Evolutionary conservation across 2,888 invertebrate species (phyloP).

Genomic region (Exocentrus adspersus): DNA sequence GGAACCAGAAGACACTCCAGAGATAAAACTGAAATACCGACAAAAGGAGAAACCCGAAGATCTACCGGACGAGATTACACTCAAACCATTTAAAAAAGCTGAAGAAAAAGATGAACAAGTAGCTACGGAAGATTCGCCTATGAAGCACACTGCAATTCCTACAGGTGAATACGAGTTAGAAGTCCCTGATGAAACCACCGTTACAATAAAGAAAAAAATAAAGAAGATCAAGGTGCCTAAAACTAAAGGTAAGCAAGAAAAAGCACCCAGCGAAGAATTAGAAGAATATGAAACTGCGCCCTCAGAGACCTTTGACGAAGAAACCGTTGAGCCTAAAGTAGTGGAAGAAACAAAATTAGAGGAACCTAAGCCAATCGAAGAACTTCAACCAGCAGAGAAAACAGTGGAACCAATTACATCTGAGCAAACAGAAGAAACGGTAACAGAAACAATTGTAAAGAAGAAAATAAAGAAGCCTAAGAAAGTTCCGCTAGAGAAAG

Average conservation of each 20-base stretch:
- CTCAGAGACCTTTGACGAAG: slow-evolving; percentile 44
- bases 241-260: slow-evolving; percentile 50
- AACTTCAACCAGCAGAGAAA: slow-evolving; percentile 20
- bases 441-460: slow-evolving; percentile 48
- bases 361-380: slow-evolving; percentile 16
- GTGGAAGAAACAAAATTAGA: neutral
- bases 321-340: neutral
- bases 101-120: slow-evolving; percentile 53
- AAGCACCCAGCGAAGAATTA: slow-evolving; percentile 42
- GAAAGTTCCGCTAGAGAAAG: slow-evolving; percentile 29
- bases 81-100: slow-evolving; percentile 58
- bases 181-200: slow-evolving; percentile 41
- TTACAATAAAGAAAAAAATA: slow-evolving; percentile 48
- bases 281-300: slow-evolving; percentile 40
- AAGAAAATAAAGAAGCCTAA: slow-evolving; percentile 43
- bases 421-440: slow-evolving; percentile 49
- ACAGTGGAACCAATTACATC: slow-evolving; percentile 30
- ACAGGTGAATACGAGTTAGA: slow-evolving; percentile 46
- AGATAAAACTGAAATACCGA: slow-evolving; percentile 59
- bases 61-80: slow-evolving; percentile 55
- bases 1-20: slow-evolving; percentile 59
- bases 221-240: slow-evolving; percentile 48
- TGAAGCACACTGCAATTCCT: slow-evolving; percentile 42
- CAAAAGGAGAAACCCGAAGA: slow-evolving; percentile 56
- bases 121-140: slow-evolving; percentile 34